Conservation (phyloP, 2,888 invertebrate genomes). For the Elysia crispata region DNA sequence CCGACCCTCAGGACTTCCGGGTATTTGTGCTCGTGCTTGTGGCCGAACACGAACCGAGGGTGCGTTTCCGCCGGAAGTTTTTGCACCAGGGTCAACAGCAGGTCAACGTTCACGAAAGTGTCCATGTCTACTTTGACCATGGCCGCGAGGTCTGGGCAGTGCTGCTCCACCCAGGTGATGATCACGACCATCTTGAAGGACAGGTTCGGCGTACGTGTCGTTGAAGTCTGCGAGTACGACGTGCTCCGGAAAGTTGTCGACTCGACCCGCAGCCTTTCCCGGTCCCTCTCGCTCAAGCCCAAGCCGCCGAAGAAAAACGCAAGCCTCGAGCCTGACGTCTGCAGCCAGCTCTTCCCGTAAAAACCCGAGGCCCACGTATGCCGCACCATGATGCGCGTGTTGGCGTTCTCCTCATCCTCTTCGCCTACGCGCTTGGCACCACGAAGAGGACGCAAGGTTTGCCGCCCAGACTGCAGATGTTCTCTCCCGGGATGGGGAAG, state of each 20-base stretch:
- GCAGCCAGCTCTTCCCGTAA: background rate
- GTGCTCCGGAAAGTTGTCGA: background rate
- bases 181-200: slow-evolving; percentile 17
- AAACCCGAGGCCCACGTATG: background rate
- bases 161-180: slow-evolving; percentile 17
- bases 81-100: background rate
- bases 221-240: slow-evolving; percentile 22
- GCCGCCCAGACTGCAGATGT: too few species aligned
- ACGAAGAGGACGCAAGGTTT: background rate
- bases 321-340: background rate
- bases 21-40: background rate
- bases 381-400: background rate
- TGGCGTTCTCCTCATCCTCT: background rate
- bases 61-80: background rate
- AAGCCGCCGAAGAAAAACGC: background rate
- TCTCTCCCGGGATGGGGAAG: too few species aligned
- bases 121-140: slow-evolving; percentile 41
- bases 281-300: background rate
- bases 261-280: background rate
- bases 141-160: background rate
- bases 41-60: background rate
- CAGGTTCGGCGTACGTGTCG: slow-evolving; percentile 39
- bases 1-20: slow-evolving; percentile 18
- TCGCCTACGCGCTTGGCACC: background rate
- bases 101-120: slow-evolving; percentile 41